Percentiles rank a stretch among this genome's conserved stretches.
Evolutionary conservation across 2,113 vertebrate species (phyloP).

Genomic region (Coryphaenoides rupestris): DNA sequence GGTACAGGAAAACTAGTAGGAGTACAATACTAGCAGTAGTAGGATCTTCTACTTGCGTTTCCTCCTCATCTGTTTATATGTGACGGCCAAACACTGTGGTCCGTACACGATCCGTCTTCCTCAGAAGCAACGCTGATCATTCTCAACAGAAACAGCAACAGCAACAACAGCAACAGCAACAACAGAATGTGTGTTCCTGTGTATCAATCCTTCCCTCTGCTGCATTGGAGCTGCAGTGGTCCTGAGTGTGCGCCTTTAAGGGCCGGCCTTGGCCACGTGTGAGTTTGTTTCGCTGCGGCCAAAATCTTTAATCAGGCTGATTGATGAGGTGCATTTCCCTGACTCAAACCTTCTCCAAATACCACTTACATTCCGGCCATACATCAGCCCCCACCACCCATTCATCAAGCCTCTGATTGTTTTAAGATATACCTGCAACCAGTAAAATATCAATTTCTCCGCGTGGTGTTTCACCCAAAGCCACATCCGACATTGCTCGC

Average conservation of each 20-base stretch:
- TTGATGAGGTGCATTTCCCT: conserved; percentile 69
- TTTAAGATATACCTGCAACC: conserved; percentile 62
- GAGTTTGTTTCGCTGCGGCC: conserved; percentile 58
- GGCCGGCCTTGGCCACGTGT: conserved; percentile 40
- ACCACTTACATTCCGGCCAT: conserved; percentile 55
- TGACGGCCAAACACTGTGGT: no score
- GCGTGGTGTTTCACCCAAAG: conserved; percentile 26
- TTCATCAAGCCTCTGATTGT: conserved; percentile 64
- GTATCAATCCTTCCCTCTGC: neutral
- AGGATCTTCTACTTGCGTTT: no score
- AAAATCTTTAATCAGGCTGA: conserved; percentile 66
- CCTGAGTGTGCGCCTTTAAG: conserved; percentile 49
- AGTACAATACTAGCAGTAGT: no score
- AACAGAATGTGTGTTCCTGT: no score
- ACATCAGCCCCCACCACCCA: conserved; percentile 58
- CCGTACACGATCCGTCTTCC: no score
- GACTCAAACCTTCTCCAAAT: conserved; percentile 66
- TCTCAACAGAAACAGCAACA: no score
- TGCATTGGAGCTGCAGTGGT: neutral
- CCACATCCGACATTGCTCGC: conserved; percentile 7
- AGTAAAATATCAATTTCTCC: conserved; percentile 63
- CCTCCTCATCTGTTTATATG: no score
- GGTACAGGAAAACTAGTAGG: no score
- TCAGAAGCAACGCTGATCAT: no score
- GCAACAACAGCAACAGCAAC: no score